These are phyloP conservation scores for Ornithoptera priamus DNA, from an alignment of 2,888 invertebrate species.

Conservation along the genomic window DNA sequence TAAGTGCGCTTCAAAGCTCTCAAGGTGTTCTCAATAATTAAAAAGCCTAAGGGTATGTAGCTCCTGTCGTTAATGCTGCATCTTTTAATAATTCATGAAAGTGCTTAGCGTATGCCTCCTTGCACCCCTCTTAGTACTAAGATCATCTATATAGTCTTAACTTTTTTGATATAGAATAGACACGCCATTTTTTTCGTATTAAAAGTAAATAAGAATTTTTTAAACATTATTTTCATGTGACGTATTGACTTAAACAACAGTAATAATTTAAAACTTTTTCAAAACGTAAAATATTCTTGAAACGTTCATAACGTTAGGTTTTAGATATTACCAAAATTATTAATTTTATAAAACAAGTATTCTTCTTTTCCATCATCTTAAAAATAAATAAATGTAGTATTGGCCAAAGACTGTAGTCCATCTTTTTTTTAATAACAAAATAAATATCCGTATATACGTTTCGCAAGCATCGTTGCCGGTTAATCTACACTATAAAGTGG, in stretches of 20 bases:
- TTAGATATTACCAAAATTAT: too few species aligned
- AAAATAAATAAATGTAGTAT: too few species aligned
- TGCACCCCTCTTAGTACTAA: constrained; percentile 54
- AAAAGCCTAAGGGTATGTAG: constrained; percentile 42
- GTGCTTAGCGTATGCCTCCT: constrained; percentile 58
- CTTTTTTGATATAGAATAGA: constrained; percentile 44
- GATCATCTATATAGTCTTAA: constrained; percentile 56
- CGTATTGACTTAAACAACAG: too few species aligned
- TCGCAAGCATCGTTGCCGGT: background rate
- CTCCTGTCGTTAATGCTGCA: constrained; percentile 53
- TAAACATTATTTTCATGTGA: too few species aligned
- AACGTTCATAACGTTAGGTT: too few species aligned
- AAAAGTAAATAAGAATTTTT: background rate
- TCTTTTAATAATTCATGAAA: constrained; percentile 70
- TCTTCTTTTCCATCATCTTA: too few species aligned
- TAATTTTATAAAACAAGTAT: too few species aligned
- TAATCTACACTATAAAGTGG: constrained; percentile 42
- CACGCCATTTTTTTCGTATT: constrained; percentile 33
- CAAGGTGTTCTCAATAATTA: constrained; percentile 64
- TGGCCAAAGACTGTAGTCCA: too few species aligned
- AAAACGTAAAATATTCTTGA: too few species aligned
- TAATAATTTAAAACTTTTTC: too few species aligned
- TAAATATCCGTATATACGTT: background rate
- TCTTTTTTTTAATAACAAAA: background rate
- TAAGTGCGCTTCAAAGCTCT: constrained; percentile 35